These are phyloP conservation scores for Pogonus chalceus DNA, from an alignment of 1,140 invertebrate genomes.

Conservation along the genomic window DNA sequence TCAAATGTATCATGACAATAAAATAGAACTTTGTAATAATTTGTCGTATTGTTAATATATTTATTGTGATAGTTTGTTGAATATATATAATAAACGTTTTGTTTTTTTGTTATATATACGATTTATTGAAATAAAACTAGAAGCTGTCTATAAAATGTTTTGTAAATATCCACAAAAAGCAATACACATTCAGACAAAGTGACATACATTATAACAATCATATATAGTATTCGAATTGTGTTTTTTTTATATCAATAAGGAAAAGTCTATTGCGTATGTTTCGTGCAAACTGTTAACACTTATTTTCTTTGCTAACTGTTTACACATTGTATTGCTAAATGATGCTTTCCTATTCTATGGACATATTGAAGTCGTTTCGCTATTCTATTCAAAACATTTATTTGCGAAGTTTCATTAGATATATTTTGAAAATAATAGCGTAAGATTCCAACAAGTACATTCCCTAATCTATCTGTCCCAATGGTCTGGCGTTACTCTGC, in stretches of 20 bases:
- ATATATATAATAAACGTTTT: not conserved
- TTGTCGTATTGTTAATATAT: not conserved
- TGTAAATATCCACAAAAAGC: conserved; percentile 7
- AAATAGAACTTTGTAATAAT: not conserved
- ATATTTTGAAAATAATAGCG: too few species aligned
- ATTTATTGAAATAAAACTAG: conserved; percentile 8
- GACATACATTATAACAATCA: conserved; percentile 3
- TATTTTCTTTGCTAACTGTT: not conserved
- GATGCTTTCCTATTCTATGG: not conserved
- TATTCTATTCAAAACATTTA: too few species aligned
- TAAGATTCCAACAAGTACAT: too few species aligned
- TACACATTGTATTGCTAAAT: not conserved
- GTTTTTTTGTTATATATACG: conserved; percentile 2
- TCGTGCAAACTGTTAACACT: not conserved
- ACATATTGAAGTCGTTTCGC: too few species aligned
- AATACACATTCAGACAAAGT: conserved; percentile 5
- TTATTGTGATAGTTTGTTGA: not conserved
- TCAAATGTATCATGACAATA: not conserved
- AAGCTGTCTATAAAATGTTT: conserved; percentile 6
- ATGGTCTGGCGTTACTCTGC: not conserved
- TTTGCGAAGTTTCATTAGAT: too few species aligned
- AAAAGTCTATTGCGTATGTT: conserved; percentile 4
- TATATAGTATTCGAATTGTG: conserved; percentile 2
- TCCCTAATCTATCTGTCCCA: conserved; percentile 1
- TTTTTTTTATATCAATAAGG: not conserved